Evolutionary conservation across 2,113 vertebrate genomes (phyloP).

Genomic region (Tragulus kanchil): DNA sequence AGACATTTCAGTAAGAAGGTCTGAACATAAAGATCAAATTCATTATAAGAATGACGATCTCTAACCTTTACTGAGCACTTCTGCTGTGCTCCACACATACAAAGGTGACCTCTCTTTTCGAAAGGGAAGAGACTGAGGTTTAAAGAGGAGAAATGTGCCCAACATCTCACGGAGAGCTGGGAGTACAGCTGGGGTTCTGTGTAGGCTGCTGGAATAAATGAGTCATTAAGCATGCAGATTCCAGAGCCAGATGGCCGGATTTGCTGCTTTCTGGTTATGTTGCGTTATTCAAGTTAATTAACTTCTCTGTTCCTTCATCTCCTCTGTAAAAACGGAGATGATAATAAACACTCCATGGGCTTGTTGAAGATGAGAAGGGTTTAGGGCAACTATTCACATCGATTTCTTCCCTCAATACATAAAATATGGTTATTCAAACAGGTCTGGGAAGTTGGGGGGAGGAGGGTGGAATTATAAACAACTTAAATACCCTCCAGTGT

Average conservation of each 20-base stretch:
- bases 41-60: background rate
- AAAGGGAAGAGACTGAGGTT: background rate
- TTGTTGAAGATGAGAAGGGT: background rate
- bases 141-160: background rate
- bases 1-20: background rate
- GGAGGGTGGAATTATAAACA: background rate
- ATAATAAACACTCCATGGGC: background rate
- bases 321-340: background rate
- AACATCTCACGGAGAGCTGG: accelerated
- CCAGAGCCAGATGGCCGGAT: background rate
- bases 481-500: background rate
- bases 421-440: background rate
- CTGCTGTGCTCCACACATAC: too few species aligned
- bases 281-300: background rate
- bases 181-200: accelerated
- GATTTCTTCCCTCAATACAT: background rate
- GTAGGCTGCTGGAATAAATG: background rate
- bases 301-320: background rate
- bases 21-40: background rate
- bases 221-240: background rate
- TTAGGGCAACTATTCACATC: background rate
- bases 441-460: background rate
- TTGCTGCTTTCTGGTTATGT: background rate
- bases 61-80: background rate
- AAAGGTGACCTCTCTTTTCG: background rate